Base-by-base conservation (phyloP, 2,797 vertebrate species). In the Propithecus deckenii region DNA sequence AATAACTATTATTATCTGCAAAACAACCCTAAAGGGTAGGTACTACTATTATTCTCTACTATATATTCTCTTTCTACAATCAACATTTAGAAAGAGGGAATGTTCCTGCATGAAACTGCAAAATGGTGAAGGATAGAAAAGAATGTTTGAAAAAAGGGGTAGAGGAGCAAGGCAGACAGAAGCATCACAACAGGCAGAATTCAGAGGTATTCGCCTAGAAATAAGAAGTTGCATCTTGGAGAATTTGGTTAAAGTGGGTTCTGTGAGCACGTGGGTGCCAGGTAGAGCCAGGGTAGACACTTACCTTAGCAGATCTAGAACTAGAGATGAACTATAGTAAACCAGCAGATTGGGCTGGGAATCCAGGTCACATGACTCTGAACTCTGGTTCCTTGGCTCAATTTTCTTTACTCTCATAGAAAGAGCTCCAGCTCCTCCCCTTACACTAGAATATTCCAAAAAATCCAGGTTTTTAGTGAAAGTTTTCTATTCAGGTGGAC, bases 251-350 rank as follows among this genome's bases (percentile, higher is more conserved):
- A 18, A 25, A 38, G 13, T n/a, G 32, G 12, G 46, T 67, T n/a
- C 46, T 18, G 7, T 30, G 59, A 91, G 17, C 15, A 32, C 1
- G 10, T 18, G 13, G 28, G 30, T 50, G 28, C 4, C n/a, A 59
- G 20, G 13, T 2, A 43, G 38, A 17, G 11, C 17, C 25, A 65
- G 28, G 41, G 35, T 0, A 52, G 48, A 50, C 0, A 13, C 3
- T 41, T 20, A 23, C 5, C 5, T 25, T 12, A 22, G 43, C 61
- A 74, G 4, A 32, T 30, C 20, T 20, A 28, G 57, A 78, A 32
- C 13, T 63, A 13, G 5, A 1, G 10, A 69, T 17, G n/a, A 30
- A 30, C 17, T 25, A 20, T 7, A 48, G 30, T 13, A 23, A 50
- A 20, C 17, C 8, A 23, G 30, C 0, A 72, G 55, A 15, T 3